Evolutionary conservation across 2,113 vertebrate species (phyloP).

Genomic region (Seriola rivoliana): DNA sequence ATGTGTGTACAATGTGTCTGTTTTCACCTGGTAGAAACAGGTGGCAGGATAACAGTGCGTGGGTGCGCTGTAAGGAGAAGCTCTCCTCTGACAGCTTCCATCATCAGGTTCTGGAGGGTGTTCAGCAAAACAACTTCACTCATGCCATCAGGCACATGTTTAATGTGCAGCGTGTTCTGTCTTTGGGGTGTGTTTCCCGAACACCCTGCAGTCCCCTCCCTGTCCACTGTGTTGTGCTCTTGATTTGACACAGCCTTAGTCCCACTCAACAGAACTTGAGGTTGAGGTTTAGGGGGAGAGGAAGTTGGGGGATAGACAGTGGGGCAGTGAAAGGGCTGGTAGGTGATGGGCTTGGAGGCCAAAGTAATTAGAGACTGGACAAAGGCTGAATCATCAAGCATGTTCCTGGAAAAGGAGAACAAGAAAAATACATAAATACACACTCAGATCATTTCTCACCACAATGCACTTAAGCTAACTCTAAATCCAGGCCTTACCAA

Average conservation of each 20-base stretch:
- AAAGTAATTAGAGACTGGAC: conserved; percentile 74
- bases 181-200: conserved; percentile 18
- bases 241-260: not conserved
- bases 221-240: conserved; percentile 21
- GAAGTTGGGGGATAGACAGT: not conserved
- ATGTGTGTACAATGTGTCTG: not conserved
- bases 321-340: conserved; percentile 68
- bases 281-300: not conserved
- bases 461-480: not conserved
- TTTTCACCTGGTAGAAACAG: conserved; percentile 57
- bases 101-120: conserved; percentile 91
- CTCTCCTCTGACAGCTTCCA: conserved; percentile 90
- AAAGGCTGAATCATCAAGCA: conserved; percentile 88
- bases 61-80: conserved; percentile 87
- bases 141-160: conserved; percentile 82
- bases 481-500: not conserved
- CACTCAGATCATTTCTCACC: not conserved
- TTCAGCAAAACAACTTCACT: conserved; percentile 88
- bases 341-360: conserved; percentile 81
- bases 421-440: not conserved
- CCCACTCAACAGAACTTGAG: not conserved
- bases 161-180: not conserved
- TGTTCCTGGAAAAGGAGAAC: conserved; percentile 76
- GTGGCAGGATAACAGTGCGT: conserved; percentile 82
- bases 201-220: not conserved